Conservation (phyloP, 2,888 invertebrate genomes). For the Lithosia quadra region DNA sequence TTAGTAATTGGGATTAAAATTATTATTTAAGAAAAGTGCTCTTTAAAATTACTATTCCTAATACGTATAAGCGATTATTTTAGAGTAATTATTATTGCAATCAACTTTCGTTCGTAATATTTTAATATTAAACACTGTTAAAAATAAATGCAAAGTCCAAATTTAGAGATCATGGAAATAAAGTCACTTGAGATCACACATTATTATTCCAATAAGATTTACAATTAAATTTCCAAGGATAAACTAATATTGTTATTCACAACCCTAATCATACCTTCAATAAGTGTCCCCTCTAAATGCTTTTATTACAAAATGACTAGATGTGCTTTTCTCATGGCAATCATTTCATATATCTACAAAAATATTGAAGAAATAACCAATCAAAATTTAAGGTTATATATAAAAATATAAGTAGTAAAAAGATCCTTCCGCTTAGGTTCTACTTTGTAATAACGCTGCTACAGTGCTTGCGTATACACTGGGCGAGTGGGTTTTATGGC, state of each 20-base stretch:
- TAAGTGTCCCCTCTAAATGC: constrained; percentile 71
- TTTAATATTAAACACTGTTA: constrained; percentile 62
- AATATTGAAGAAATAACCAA: constrained; percentile 49
- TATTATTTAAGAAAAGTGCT: constrained; percentile 71
- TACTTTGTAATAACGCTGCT: constrained; percentile 53
- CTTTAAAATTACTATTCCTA: constrained; percentile 72
- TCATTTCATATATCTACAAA: constrained; percentile 52
- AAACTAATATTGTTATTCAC: constrained; percentile 83
- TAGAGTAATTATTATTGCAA: constrained; percentile 75
- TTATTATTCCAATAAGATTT: constrained; percentile 65
- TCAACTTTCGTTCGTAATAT: constrained; percentile 59
- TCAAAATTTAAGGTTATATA: constrained; percentile 51
- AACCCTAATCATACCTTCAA: constrained; percentile 81
- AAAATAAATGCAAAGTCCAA: constrained; percentile 79
- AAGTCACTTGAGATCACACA: constrained; percentile 79
- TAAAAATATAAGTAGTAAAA: constrained; percentile 57
- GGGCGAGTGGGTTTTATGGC: constrained; percentile 61
- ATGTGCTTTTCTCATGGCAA: constrained; percentile 78
- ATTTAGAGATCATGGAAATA: constrained; percentile 81
- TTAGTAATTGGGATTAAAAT: constrained; percentile 74
- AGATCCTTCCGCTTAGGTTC: constrained; percentile 54
- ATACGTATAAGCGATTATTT: constrained; percentile 76
- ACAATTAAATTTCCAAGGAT: constrained; percentile 66
- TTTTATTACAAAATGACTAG: constrained; percentile 80
- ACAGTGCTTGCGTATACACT: constrained; percentile 54